Percentiles rank a stretch among this genome's conserved stretches.
phyloP scores from a whole-genome alignment of 2,797 vertebrate species.

The Enteromius viviparus region DNA sequence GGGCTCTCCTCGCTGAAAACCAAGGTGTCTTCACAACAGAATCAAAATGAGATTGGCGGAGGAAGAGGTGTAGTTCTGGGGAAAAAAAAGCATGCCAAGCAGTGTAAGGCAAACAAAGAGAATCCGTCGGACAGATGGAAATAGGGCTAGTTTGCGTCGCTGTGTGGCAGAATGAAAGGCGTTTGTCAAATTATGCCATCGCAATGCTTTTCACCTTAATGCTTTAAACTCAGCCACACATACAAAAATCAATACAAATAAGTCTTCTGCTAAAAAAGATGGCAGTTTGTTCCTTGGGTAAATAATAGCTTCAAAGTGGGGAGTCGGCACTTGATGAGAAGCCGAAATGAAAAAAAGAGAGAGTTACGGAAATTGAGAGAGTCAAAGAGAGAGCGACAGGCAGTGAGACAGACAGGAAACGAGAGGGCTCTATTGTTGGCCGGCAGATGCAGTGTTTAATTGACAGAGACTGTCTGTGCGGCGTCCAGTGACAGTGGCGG shows the following conservation, averaged over 20 bases:
- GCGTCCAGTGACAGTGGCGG: constrained; percentile 69
- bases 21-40: constrained; percentile 57
- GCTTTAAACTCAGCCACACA: constrained; percentile 29
- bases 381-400: constrained; percentile 34
- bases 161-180: neutral
- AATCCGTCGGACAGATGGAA: constrained; percentile 11
- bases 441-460: constrained; percentile 75
- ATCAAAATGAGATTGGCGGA: constrained; percentile 43
- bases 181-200: constrained; percentile 40
- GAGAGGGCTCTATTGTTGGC: constrained; percentile 66
- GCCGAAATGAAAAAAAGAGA: constrained; percentile 28
- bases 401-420: constrained; percentile 50
- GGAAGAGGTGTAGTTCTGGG: neutral
- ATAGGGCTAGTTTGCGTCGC: constrained; percentile 14
- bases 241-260: constrained; percentile 54
- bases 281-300: constrained; percentile 22
- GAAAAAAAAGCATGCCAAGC: constrained; percentile 22
- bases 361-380: constrained; percentile 29
- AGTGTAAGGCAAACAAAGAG: constrained; percentile 52
- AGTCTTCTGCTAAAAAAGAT: constrained; percentile 26
- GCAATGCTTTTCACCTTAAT: constrained; percentile 32
- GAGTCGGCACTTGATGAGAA: constrained; percentile 32
- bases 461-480: constrained; percentile 74
- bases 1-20: constrained; percentile 39
- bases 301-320: constrained; percentile 44